A percentile compares a stretch with the other conserved stretches of the same genome.
These are phyloP conservation scores for Capitulum mitella DNA, from an alignment of 2,888 invertebrate genomes.

Conservation along the genomic window DNA sequence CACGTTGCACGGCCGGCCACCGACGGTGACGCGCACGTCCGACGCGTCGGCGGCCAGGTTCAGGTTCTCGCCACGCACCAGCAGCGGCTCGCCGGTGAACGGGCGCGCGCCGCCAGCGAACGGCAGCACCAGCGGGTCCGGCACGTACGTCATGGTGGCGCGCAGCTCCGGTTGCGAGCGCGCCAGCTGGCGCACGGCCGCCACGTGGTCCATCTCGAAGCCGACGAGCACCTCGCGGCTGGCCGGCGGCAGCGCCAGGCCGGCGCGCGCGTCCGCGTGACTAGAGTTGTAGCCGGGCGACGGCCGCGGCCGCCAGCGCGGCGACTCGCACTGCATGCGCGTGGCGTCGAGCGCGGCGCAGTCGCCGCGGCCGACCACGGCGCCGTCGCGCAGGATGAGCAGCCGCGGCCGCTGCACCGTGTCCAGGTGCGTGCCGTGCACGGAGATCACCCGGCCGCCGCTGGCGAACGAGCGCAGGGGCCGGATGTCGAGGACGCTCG, in stretches of 20 bases:
- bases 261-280: not conserved
- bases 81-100: constrained; percentile 86
- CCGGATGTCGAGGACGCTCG: constrained; percentile 85
- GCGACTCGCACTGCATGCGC: not conserved
- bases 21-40: constrained; percentile 89
- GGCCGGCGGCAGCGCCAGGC: not conserved
- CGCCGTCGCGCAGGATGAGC: constrained; percentile 53
- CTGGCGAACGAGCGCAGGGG: constrained; percentile 84
- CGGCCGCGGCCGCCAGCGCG: not conserved
- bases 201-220: constrained; percentile 94
- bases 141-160: constrained; percentile 76
- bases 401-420: constrained; percentile 88
- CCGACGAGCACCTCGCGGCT: constrained; percentile 52
- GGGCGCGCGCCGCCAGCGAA: constrained; percentile 67
- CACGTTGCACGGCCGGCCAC: constrained; percentile 81
- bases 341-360: not conserved
- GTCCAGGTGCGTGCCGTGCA: constrained; percentile 83
- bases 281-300: not conserved
- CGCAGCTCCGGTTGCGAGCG: constrained; percentile 47
- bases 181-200: constrained; percentile 74
- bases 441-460: constrained; percentile 89
- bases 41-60: constrained; percentile 87
- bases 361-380: not conserved
- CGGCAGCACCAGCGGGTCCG: constrained; percentile 81
- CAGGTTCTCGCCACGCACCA: constrained; percentile 91